Percentiles rank a stretch among this genome's conserved stretches.
Conservation (phyloP, 2,113 vertebrate genomes). For the Sakesphorus luctuosus region DNA sequence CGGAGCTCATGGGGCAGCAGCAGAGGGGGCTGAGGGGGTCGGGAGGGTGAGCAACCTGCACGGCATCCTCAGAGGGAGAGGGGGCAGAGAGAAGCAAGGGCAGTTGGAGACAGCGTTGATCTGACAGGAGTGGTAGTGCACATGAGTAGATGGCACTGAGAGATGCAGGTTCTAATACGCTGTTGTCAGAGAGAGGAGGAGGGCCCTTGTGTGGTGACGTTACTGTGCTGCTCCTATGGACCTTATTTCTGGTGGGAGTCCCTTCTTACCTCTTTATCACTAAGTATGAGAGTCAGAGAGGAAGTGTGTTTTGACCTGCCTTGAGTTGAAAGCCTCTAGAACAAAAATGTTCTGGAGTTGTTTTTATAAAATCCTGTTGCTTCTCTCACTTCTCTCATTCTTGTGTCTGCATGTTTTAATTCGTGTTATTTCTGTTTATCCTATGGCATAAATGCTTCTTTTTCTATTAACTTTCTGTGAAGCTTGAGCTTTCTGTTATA, state of each 20-base stretch:
- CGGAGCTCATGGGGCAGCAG: background rate
- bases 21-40: background rate
- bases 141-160: background rate
- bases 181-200: background rate
- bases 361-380: background rate
- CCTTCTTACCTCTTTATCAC: background rate
- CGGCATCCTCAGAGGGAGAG: background rate
- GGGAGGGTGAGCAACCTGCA: background rate
- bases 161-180: background rate
- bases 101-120: background rate
- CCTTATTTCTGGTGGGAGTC: background rate
- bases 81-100: background rate
- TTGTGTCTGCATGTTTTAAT: background rate
- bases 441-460: background rate
- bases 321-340: background rate
- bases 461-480: background rate
- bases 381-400: background rate
- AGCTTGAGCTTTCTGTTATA: background rate
- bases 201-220: rapidly evolving
- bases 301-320: background rate
- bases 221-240: background rate
- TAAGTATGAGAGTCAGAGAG: background rate
- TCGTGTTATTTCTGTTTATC: background rate
- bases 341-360: background rate
- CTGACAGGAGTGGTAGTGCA: background rate